Base-by-base conservation (phyloP, 2,797 vertebrate genomes). In the Cirrhinus mrigala region DNA sequence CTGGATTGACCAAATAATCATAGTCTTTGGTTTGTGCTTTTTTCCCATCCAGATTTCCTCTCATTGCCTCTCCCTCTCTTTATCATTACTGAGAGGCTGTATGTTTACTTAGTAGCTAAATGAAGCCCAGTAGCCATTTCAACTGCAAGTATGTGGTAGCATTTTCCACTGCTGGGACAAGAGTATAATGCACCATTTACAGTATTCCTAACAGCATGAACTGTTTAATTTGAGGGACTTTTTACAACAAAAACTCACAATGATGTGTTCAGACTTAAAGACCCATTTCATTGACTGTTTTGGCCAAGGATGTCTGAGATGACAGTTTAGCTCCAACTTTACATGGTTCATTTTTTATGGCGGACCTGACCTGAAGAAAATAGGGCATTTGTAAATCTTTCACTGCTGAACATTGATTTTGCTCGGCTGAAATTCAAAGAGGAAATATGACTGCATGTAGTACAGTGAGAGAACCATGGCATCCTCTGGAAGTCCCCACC, bases 391-490 rank as follows among this genome's bases (percentile, higher is more conserved):
- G n/a, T 3, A 79, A 14, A 46, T 62, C 54, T 2, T 11, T 60
- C 54, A 40, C 22, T n/a, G 14, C 37, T 44, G 27, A 24, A 40
- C 52, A 33, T 3, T 24, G 3, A 22, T 20, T 20, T 5, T 46
- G 33, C 77, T 79, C 44, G 29, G 14, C 18, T 81, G 79, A 81
- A 81, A 81, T 81, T 81, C 62, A 81, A 81, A 69, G 4, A 82
- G 33, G 1, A 66, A 71, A 50, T 71, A 82, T 22, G 50, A 69
- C 66, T 44, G 80, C 50, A 82, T 81, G 62, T 69, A 69, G 27
- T 69, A 79, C 40, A 69, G 20, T 27, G 66, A 70, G 9, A 81
- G 46, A 14, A 70, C 46, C 64, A 69, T 81, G 3, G n/a, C 16
- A 4, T 81, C 62, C 18, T 54, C 64, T 33, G 46, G 18, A 70